Base-by-base conservation (phyloP, 2,888 invertebrate genomes). In the Eledone cirrhosa region DNA sequence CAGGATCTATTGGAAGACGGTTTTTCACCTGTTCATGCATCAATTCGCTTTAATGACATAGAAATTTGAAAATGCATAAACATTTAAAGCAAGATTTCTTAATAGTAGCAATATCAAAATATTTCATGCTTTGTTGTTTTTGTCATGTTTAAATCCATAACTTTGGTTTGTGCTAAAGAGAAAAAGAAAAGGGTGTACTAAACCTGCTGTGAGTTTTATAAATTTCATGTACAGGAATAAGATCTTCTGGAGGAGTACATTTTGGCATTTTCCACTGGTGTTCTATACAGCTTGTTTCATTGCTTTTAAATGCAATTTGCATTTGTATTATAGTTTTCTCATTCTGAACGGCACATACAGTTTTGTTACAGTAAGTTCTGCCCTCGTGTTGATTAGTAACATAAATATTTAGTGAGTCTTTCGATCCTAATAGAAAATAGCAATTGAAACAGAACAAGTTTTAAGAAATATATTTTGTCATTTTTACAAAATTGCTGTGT, bases 251-350 rank as follows among this genome's bases (percentile, higher is more conserved):
- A 11, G 86, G 83, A 8, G 90, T 88, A 13, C 90, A 91, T 22
- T 85, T 82, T 0, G 91, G 91, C 91, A 91, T 91, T n/a, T 84
- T 83, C 77, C 83, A 84, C 85, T 91, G 91, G 81, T 90, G 89
- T 5, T 84, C 81, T 53, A 90, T 87, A 7, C 86, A 84, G 74
- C 87, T 88, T 4, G 2, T 19, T 63, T 84, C 85, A 16, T 79
- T 79, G 69, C 79, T 81, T 31, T 85, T 84, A 78, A 80, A 87
- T 5, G 86, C 86, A 41, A 67, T 59, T 31, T 80, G 77, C 80
- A 85, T 82, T 8, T 87, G 89, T 80, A 88, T 85, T 63, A 90
- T 87, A 31, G 86, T 83, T 59, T 86, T 81, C 14, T 87, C 89
- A 53, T 88, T 84, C 81, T 90, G 90, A 11, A 86, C 79, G 0